Evolutionary conservation across 2,113 vertebrate species (phyloP), one percentile per base, ranked within the genome.

Genomic region (Gobiocypris rarus): DNA sequence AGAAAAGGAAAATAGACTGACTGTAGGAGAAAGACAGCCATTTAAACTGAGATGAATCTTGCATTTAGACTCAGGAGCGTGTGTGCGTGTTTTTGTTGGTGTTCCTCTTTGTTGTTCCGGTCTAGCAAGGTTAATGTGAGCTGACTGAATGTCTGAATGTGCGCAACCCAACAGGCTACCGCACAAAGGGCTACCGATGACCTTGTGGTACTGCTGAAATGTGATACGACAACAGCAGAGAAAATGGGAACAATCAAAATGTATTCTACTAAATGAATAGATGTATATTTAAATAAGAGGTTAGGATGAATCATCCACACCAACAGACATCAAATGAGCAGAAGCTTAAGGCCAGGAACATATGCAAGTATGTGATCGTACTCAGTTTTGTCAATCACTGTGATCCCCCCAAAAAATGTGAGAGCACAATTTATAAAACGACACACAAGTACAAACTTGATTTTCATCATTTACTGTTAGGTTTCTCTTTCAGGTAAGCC

Each of bases 81-180:
- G 58, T 74, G 43, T 75, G 48, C 31, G 59, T 71, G 69, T 70
- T 52, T 85, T 67, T 71, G 70, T 81, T 22, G 14, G 52, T 26
- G 31, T 81, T 81, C 80, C 14, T 81, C 22, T 24, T 54, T 70
- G 61, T 48, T 84, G 74, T 75, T 84, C 74, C 28, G 34, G 83
- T 79, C 50, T 84, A 75, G 45, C 75, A 83, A 83, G 87, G 85
- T 88, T 86, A 88, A 86, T 84, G 67, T 80, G 75, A 41, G 71
- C 58, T 84, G 84, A 85, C 80, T 83, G 56, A 56, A 81, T 61
- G 67, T 75, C 84, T 81, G 84, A 86, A 84, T 75, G 74, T 75
- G 11, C 85, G 80, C 67, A 88, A 75, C 82, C 58, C 73, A 75
- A 82, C 83, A 84, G 83, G 63, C 75, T 38, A 69, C 67, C 74